Evolutionary conservation across 1,140 invertebrate genomes (phyloP), one percentile per base, ranked within the genome.

Genomic region (Chionoecetes opilio): DNA sequence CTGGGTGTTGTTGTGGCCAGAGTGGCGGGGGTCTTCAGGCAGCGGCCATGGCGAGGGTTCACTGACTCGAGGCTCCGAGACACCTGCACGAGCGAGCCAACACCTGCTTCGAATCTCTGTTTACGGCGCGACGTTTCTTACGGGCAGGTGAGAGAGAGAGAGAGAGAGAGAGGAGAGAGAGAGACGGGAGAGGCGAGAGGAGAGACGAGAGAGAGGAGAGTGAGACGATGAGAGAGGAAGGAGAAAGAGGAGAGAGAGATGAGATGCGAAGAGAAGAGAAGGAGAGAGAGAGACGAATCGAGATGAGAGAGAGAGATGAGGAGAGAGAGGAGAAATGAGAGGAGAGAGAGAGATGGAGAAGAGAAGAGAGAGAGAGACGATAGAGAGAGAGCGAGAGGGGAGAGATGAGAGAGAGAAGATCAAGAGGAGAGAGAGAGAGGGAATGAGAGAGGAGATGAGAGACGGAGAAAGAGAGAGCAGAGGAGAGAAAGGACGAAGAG

Each of bases 141-240:
- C 32, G 35, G 84, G 29, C 2, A 8, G 35, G 84, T 5, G 29
- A 32, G 84, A 34, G 84, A 34, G 31, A 34, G 84, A 34, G 84
- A 34, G 84, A 86, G 84, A 86, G 84, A 86, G 84, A 86, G 84
- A 86, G 84, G 84, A 86, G 84, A 86, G 84, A 86, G 84, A 86
- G 84, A 86, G 84, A 86, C n/a, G 84, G 35, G 84, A 86, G 84
- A 86, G 84, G 35, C n/a, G 84, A 86, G 84, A 86, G 84, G 84
- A 86, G 84, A 86, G 84, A 91, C 14, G 37, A 63, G 38, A 31
- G 29, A 21, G 29, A 90, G 31, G 35, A 29, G 37, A 35, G 41
- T 26, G 35, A 90, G 21, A 90, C 0, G 37, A 17, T 37, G 46
- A 38, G n/a, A 31, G 29, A 29, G 21, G 37, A n/a, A 21, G 14